phyloP scores from a whole-genome alignment of 2,888 invertebrate species.

The Muschampia plurimacula region DNA sequence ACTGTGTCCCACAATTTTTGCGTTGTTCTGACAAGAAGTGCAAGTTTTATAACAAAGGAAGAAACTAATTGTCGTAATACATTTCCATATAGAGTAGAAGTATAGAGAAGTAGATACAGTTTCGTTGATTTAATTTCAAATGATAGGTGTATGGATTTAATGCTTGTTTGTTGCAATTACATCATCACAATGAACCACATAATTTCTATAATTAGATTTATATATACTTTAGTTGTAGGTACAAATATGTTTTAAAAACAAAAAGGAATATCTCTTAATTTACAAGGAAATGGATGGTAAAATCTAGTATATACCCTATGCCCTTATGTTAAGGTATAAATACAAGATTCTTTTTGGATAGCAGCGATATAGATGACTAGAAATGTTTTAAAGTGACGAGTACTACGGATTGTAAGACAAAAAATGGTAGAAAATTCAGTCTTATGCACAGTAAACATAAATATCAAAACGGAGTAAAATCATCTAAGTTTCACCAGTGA shows the following conservation, averaged over 20 bases:
- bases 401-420: conserved; percentile 13
- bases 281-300: conserved; percentile 19
- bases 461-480: conserved; percentile 34
- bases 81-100: too few relatives aligned
- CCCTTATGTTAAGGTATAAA: not conserved
- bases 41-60: too few relatives aligned
- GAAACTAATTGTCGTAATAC: too few relatives aligned
- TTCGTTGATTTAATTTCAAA: not conserved
- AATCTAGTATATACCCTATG: not conserved
- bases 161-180: conserved; percentile 5
- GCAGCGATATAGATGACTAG: conserved; percentile 29
- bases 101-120: not conserved
- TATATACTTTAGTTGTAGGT: conserved; percentile 1
- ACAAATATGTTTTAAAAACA: conserved; percentile 7
- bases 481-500: conserved; percentile 2
- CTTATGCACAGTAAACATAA: conserved; percentile 50
- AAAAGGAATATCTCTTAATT: conserved; percentile 1
- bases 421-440: conserved; percentile 51
- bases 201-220: conserved; percentile 2
- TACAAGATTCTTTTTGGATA: conserved; percentile 9
- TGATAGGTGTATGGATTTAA: not conserved
- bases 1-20: too few relatives aligned
- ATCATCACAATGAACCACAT: conserved; percentile 7
- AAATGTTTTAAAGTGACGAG: conserved; percentile 19
- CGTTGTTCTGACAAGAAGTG: too few relatives aligned